Evolutionary conservation across 1,140 invertebrate species (phyloP).

Genomic region (Hormaphis cornu): DNA sequence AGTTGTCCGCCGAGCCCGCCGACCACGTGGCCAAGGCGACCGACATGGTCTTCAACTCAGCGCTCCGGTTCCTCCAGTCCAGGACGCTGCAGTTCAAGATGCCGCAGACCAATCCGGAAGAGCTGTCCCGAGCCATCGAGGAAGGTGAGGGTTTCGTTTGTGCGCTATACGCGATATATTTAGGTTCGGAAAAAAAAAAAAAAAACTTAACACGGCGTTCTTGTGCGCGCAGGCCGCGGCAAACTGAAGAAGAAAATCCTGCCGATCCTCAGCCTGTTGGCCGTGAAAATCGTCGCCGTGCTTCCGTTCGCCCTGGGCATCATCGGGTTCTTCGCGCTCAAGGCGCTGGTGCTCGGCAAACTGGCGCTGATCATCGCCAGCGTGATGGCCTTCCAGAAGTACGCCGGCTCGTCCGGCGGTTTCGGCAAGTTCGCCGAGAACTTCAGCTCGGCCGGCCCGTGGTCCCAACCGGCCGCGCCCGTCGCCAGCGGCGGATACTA

Average conservation of each 20-base stretch:
- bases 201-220: neutral
- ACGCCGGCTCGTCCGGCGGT: slow-evolving; percentile 43
- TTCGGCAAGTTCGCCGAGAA: slow-evolving; percentile 39
- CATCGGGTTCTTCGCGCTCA: slow-evolving; percentile 58
- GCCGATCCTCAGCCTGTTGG: slow-evolving; percentile 54
- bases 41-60: slow-evolving; percentile 57
- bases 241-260: slow-evolving; percentile 62
- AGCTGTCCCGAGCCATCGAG: slow-evolving; percentile 49
- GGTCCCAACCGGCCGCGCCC: slow-evolving; percentile 40
- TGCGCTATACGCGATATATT: no score
- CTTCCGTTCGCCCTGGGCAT: slow-evolving; percentile 57
- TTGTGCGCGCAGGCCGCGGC: slow-evolving; percentile 50
- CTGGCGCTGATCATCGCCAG: slow-evolving; percentile 60
- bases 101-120: slow-evolving; percentile 48
- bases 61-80: slow-evolving; percentile 62
- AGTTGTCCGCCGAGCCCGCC: slow-evolving; percentile 48
- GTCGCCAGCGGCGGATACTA: slow-evolving; percentile 39
- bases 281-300: slow-evolving; percentile 58
- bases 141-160: slow-evolving; percentile 47
- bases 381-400: slow-evolving; percentile 56
- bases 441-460: slow-evolving; percentile 28
- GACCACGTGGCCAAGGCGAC: slow-evolving; percentile 46
- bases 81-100: slow-evolving; percentile 69
- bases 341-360: slow-evolving; percentile 64
- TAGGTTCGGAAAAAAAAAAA: neutral